Conservation (phyloP, 2,797 vertebrate genomes). For the Cuniculus paca region DNA sequence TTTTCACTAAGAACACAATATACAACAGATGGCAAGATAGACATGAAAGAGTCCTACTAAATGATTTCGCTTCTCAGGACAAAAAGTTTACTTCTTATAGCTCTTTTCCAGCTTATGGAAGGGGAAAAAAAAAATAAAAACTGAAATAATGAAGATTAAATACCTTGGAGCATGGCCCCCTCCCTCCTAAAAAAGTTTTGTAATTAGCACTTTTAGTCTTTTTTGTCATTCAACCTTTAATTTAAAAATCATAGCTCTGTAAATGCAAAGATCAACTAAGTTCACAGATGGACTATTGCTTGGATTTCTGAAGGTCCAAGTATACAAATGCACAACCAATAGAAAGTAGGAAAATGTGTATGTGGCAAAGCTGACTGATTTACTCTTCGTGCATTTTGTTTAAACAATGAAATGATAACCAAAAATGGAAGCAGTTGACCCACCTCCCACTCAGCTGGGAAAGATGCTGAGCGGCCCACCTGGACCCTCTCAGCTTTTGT, state of each 20-base stretch:
- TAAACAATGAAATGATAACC: neutral
- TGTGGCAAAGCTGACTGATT: neutral
- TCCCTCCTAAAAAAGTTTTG: neutral
- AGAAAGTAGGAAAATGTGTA: neutral
- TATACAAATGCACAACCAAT: neutral
- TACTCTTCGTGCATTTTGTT: neutral
- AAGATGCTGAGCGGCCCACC: neutral
- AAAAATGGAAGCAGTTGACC: neutral
- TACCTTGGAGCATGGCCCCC: neutral
- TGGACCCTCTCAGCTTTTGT: neutral
- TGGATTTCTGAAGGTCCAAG: neutral
- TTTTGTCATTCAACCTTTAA: slow-evolving; percentile 23
- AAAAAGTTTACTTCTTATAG: neutral
- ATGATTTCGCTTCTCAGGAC: neutral
- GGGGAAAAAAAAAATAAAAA: slow-evolving; percentile 41
- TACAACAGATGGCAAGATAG: neutral
- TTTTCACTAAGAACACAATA: neutral
- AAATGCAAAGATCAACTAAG: neutral
- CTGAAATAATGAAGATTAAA: neutral
- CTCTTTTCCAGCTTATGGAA: slow-evolving; percentile 7
- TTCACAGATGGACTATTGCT: neutral
- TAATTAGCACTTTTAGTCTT: neutral
- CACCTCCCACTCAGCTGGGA: neutral
- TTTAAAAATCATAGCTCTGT: neutral
- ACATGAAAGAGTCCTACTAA: neutral